Percentiles rank a stretch among this genome's conserved stretches.
Evolutionary conservation across 2,888 invertebrate species (phyloP).

Genomic region (Synanthedon tipuliformis): DNA sequence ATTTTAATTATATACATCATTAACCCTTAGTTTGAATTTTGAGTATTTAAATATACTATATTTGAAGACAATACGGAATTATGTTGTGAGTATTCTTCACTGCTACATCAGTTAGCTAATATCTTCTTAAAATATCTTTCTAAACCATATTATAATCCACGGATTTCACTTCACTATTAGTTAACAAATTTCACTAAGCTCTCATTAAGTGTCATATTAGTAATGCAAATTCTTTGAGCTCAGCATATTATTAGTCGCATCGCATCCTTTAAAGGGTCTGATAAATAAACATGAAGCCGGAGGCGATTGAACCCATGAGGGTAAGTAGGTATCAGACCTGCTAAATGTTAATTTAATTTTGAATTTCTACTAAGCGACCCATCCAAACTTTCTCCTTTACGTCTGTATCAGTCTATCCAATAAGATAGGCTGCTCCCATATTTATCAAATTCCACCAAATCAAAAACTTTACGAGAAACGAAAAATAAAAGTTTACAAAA

Average conservation of each 20-base stretch:
- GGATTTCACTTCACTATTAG: neutral
- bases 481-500: neutral
- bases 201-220: conserved; percentile 18
- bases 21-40: too few relatives aligned
- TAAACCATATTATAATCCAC: neutral
- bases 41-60: too few relatives aligned
- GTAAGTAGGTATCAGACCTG: conserved; percentile 46
- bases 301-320: conserved; percentile 30
- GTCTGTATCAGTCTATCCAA: neutral
- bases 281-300: conserved; percentile 57
- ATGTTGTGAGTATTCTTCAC: too few relatives aligned
- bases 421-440: neutral
- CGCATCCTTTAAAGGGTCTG: conserved; percentile 46
- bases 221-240: conserved; percentile 50
- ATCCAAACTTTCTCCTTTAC: conserved; percentile 26
- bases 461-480: neutral
- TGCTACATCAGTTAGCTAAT: too few relatives aligned
- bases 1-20: too few relatives aligned
- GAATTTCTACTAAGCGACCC: conserved; percentile 25
- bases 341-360: conserved; percentile 52
- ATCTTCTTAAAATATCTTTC: too few relatives aligned
- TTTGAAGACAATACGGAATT: too few relatives aligned
- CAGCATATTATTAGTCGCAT: conserved; percentile 38
- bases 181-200: neutral
- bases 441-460: neutral